A percentile compares a stretch with the other conserved stretches of the same genome.
These are phyloP conservation scores for Scaptomyza caliginosa DNA, from an alignment of 2,888 invertebrate genomes.

Conservation along the genomic window DNA sequence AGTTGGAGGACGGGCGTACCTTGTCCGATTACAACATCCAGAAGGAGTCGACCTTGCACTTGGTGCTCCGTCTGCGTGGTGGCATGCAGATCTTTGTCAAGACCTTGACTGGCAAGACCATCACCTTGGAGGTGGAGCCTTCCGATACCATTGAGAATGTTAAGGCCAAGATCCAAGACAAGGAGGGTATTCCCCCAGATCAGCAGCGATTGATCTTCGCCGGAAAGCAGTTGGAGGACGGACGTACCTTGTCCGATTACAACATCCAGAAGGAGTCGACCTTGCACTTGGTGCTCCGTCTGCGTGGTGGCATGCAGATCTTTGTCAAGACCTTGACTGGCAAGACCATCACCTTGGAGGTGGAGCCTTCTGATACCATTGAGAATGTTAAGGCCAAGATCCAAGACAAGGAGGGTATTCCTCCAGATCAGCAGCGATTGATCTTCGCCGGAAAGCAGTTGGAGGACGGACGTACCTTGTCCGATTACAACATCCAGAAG, in stretches of 20 bases:
- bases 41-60: conserved; percentile 36
- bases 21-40: conserved; percentile 42
- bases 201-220: conserved; percentile 50
- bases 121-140: conserved; percentile 46
- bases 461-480: conserved; percentile 35
- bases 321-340: conserved; percentile 43
- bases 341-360: conserved; percentile 47
- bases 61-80: conserved; percentile 44
- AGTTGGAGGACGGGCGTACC: conserved; percentile 35
- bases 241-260: conserved; percentile 38
- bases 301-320: conserved; percentile 45
- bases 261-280: conserved; percentile 47
- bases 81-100: conserved; percentile 50
- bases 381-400: conserved; percentile 41
- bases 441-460: conserved; percentile 43
- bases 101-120: conserved; percentile 51
- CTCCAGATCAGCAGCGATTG: conserved; percentile 49
- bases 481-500: conserved; percentile 43
- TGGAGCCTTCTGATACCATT: conserved; percentile 41
- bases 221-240: conserved; percentile 45
- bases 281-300: conserved; percentile 39
- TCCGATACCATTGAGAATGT: conserved; percentile 48
- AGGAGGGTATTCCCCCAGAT: conserved; percentile 50
- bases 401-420: conserved; percentile 45
- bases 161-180: conserved; percentile 49